These are phyloP conservation scores for Narcine bancroftii DNA, from an alignment of 2,113 vertebrate genomes.

Conservation along the genomic window DNA sequence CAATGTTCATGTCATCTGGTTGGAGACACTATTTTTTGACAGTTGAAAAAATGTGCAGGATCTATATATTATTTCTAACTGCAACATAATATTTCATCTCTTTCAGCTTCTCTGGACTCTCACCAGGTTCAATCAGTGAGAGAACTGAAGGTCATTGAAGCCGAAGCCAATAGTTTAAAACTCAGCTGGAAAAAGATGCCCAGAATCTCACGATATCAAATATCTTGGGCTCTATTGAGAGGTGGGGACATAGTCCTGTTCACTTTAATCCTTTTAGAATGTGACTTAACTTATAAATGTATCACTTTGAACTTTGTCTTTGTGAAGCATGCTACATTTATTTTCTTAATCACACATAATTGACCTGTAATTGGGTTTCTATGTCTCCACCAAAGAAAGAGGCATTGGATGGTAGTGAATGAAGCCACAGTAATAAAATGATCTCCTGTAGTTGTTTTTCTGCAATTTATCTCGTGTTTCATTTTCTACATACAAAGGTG, in stretches of 20 bases:
- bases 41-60: neutral
- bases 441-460: neutral
- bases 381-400: neutral
- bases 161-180: constrained; percentile 56
- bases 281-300: neutral
- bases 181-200: constrained; percentile 67
- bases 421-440: neutral
- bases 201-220: constrained; percentile 62
- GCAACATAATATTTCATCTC: neutral
- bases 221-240: constrained; percentile 65
- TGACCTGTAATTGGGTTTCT: neutral
- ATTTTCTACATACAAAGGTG: neutral
- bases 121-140: constrained; percentile 50
- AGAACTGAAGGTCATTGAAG: constrained; percentile 62
- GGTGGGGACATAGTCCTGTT: constrained; percentile 48
- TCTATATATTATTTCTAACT: neutral
- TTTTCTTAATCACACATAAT: neutral
- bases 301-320: neutral
- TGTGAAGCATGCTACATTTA: neutral
- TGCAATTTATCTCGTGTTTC: neutral
- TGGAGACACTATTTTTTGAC: neutral
- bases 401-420: neutral
- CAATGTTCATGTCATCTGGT: too few relatives aligned
- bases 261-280: neutral
- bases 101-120: constrained; percentile 40